Evolutionary conservation across 2,888 invertebrate genomes (phyloP), one percentile per base, ranked within the genome.

Genomic region (Pyrrhia umbra): DNA sequence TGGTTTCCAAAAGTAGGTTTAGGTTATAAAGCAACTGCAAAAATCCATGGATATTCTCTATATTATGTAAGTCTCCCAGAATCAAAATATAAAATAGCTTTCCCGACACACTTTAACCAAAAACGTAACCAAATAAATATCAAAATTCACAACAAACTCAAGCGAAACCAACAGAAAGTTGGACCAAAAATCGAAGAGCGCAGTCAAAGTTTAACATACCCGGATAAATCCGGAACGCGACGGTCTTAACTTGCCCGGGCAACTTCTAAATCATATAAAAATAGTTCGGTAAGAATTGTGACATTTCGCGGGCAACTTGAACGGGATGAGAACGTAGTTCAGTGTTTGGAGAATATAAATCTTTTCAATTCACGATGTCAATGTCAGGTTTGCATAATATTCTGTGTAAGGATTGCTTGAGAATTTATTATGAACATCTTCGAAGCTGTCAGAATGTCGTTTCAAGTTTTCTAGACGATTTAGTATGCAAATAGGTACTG

Each of bases 231-330:
- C 59, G 27, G 47, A 45, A 43, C 50, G 56, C 49, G 40, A 37
- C 51, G 55, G 57, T 23, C 21, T 21, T 20, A 70, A 77, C 70
- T 70, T 58, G 20, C 21, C 42, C 57, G 49, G 50, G n/a, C 47
- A 80, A 79, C 71, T 79, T 80, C 66, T 71, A 75, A 79, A 79
- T 80, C 79, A 78, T 78, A 79, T 75, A 78, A 78, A 80, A 79
- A 71, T 78, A 64, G 80, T 80, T 75, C 21, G 16, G 25, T 27
- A 45, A 58, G 49, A 65, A 52, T 55, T 51, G 60, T 65, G 75
- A 68, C 68, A 64, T 57, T 78, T 67, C n/a, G 61, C 39, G 52
- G 49, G 45, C 20, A 57, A 67, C 37, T 72, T 46, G 25, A 49
- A 69, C 23, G 37, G 51, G 54, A 46, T 58, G 39, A 20, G 39